A percentile compares a stretch with the other conserved stretches of the same genome.
Conservation (phyloP, 1,140 invertebrate genomes). For the Bathynomus jamesi region DNA sequence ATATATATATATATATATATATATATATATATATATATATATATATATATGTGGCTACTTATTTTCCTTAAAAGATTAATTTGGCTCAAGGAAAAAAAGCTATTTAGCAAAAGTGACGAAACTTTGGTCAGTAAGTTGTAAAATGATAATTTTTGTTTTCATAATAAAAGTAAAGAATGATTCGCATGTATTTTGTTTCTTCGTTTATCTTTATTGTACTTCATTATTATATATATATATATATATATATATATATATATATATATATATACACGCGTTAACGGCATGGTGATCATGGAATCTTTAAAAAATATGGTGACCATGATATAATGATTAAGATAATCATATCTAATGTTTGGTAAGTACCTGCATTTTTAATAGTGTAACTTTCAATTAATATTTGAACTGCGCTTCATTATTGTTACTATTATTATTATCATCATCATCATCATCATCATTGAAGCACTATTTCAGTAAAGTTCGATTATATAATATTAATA, state of each 20-base stretch:
- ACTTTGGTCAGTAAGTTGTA: too few relatives aligned
- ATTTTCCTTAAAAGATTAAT: neutral
- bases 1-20: slow-evolving; percentile 4
- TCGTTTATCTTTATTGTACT: too few relatives aligned
- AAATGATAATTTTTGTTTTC: too few relatives aligned
- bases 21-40: slow-evolving; percentile 4
- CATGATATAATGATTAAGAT: too few relatives aligned
- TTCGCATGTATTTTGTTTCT: too few relatives aligned
- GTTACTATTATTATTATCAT: neutral
- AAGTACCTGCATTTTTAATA: too few relatives aligned
- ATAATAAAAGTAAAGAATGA: too few relatives aligned
- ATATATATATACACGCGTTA: slow-evolving; percentile 1
- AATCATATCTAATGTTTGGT: too few relatives aligned
- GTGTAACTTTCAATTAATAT: too few relatives aligned
- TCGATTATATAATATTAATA: neutral
- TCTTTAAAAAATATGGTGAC: too few relatives aligned
- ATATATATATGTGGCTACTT: neutral
- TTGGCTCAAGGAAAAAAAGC: neutral
- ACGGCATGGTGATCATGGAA: too few relatives aligned
- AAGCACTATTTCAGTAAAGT: neutral
- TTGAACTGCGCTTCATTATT: neutral
- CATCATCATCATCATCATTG: neutral
- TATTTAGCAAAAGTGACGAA: too few relatives aligned
- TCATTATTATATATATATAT: neutral
- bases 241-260: slow-evolving; percentile 1